These are phyloP conservation scores for Limnephilus auricula DNA, from an alignment of 2,888 invertebrate species.

Conservation along the genomic window DNA sequence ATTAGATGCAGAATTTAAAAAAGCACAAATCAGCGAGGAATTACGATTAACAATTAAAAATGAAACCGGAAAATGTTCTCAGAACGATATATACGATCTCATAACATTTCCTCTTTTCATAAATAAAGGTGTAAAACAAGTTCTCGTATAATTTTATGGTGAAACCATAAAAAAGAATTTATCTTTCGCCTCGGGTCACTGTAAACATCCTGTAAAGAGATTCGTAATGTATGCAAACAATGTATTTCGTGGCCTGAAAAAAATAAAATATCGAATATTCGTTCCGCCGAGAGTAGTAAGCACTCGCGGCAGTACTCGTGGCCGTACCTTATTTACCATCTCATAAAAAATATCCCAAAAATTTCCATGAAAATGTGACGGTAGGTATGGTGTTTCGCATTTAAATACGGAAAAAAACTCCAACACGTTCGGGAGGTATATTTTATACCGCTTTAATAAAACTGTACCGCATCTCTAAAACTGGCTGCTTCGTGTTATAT, in stretches of 20 bases:
- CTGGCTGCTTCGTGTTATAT: neutral
- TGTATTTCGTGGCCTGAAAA: neutral
- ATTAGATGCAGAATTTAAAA: neutral
- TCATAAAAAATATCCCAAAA: slow-evolving; percentile 40
- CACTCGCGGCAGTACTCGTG: neutral
- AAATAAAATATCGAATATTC: neutral
- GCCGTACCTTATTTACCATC: slow-evolving; percentile 20
- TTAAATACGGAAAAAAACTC: slow-evolving; percentile 34
- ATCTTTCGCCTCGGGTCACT: neutral
- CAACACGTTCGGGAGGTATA: slow-evolving; percentile 7
- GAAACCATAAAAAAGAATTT: neutral
- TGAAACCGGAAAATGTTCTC: no score
- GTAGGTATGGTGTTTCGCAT: slow-evolving; percentile 38
- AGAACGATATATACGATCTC: neutral
- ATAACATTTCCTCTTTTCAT: neutral
- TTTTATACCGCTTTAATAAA: slow-evolving; percentile 18
- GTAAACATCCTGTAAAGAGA: neutral
- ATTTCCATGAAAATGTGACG: slow-evolving; percentile 32
- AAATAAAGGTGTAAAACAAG: slow-evolving; percentile 2
- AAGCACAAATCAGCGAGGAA: neutral
- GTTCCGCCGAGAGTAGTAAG: neutral
- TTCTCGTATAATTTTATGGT: neutral
- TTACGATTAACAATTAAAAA: no score
- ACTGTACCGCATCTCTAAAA: neutral
- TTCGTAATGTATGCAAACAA: neutral